Percentiles rank a stretch among this genome's conserved stretches.
Evolutionary conservation across 2,888 invertebrate species (phyloP).

Genomic region (Auanema sp.): DNA sequence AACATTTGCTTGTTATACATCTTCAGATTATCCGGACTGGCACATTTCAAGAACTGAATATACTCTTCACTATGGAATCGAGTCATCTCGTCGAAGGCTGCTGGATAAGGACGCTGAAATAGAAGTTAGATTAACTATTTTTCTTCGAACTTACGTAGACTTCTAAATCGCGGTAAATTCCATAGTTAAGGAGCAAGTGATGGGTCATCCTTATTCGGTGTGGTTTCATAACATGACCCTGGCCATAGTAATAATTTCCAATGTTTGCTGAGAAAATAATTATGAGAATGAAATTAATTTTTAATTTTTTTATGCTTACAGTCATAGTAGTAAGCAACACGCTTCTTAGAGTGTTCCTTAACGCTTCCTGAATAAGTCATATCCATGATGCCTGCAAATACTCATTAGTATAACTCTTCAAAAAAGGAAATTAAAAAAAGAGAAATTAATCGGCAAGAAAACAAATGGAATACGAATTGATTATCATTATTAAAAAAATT

Average conservation of each 20-base stretch:
- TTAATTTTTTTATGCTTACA: slow-evolving; percentile 72
- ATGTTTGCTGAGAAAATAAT: slow-evolving; percentile 73
- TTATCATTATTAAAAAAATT: too few relatives aligned
- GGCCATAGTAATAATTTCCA: slow-evolving; percentile 98
- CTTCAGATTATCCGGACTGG: slow-evolving; percentile 96
- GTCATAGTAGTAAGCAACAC: slow-evolving; percentile 63
- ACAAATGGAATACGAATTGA: too few relatives aligned
- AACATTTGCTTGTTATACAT: slow-evolving; percentile 99
- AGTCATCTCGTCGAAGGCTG: slow-evolving; percentile 98
- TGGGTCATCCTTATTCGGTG: slow-evolving; percentile 99
- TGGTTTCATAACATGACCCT: slow-evolving; percentile 99
- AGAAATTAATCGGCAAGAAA: too few relatives aligned
- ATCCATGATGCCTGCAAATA: slow-evolving; percentile 5
- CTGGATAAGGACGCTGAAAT: slow-evolving; percentile 92
- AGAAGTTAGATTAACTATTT: slow-evolving; percentile 44
- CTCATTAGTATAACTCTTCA: too few relatives aligned
- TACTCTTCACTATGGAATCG: slow-evolving; percentile 99
- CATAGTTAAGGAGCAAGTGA: slow-evolving; percentile 95
- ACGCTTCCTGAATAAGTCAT: slow-evolving; percentile 15
- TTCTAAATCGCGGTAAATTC: slow-evolving; percentile 98
- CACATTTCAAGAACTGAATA: slow-evolving; percentile 90
- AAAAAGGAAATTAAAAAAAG: too few relatives aligned
- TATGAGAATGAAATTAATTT: neutral
- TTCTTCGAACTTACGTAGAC: slow-evolving; percentile 81
- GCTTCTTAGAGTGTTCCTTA: slow-evolving; percentile 54